Conservation (phyloP, 2,797 vertebrate species). For the Rhadinocentrus ornatus region DNA sequence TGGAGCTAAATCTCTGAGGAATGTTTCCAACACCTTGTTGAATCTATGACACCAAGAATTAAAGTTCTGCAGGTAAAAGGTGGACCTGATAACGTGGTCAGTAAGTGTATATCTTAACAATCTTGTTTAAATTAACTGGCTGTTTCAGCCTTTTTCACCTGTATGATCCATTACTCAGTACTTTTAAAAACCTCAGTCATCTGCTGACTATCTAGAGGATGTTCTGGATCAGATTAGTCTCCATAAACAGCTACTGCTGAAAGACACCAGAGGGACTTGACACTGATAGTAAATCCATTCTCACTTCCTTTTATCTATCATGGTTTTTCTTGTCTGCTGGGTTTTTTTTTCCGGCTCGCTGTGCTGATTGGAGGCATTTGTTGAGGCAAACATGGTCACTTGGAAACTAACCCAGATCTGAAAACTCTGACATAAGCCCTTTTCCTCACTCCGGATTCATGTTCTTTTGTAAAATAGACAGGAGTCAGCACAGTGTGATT, state of each 20-base stretch:
- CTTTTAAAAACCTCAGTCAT: not conserved
- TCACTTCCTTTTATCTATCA: slow-evolving; percentile 57
- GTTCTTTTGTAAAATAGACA: not conserved
- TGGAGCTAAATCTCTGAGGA: too few species aligned
- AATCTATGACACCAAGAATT: too few species aligned
- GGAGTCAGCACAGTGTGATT: not conserved
- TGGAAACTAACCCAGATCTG: not conserved
- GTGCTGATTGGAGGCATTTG: slow-evolving; percentile 44
- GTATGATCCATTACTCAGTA: not conserved
- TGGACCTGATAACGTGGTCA: too few species aligned
- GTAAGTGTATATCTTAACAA: too few species aligned
- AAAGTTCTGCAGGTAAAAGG: too few species aligned
- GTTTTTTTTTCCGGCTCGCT: slow-evolving; percentile 26
- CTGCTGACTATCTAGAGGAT: not conserved
- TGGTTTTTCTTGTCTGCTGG: slow-evolving; percentile 25
- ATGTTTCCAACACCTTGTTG: too few species aligned
- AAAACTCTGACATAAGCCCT: not conserved
- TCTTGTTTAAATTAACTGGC: too few species aligned
- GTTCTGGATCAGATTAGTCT: not conserved
- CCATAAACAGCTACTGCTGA: slow-evolving; percentile 21
- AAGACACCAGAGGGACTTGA: slow-evolving; percentile 33
- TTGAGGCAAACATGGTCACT: not conserved
- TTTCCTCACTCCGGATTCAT: not conserved
- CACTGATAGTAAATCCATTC: slow-evolving; percentile 49
- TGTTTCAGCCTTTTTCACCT: not conserved